Percentiles rank a stretch among this genome's conserved stretches.
Conservation (phyloP, 2,888 invertebrate genomes). For the Amorpha juglandis region DNA sequence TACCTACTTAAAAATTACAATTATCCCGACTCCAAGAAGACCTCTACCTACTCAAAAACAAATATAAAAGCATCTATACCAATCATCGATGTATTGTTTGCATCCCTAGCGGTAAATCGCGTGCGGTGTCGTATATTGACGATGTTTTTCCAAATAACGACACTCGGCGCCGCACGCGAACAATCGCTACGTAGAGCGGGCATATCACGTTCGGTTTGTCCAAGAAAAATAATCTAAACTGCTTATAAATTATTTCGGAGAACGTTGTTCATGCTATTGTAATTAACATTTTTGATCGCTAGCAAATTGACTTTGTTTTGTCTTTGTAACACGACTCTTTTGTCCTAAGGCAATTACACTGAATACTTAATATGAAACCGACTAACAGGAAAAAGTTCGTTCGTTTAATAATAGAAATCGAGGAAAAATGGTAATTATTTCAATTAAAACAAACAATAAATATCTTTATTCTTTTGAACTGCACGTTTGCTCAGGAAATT, state of each 20-base stretch:
- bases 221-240: constrained; percentile 15
- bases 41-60: too few species aligned
- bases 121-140: constrained; percentile 36
- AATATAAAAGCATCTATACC: too few species aligned
- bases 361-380: neutral
- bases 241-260: constrained; percentile 3
- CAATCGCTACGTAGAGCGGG: neutral
- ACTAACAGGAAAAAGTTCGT: neutral
- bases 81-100: too few species aligned
- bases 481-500: neutral
- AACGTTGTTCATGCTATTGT: neutral
- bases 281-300: neutral
- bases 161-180: constrained; percentile 43
- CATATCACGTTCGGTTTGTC: constrained; percentile 10
- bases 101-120: too few species aligned
- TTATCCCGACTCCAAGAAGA: too few species aligned
- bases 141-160: constrained; percentile 49
- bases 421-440: neutral
- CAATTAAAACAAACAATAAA: neutral
- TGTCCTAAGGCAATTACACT: neutral
- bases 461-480: neutral
- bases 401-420: neutral
- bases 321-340: neutral
- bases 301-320: neutral
- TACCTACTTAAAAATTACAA: too few species aligned